Base-by-base conservation (phyloP, 2,888 invertebrate species). In the Acronicta psi region DNA sequence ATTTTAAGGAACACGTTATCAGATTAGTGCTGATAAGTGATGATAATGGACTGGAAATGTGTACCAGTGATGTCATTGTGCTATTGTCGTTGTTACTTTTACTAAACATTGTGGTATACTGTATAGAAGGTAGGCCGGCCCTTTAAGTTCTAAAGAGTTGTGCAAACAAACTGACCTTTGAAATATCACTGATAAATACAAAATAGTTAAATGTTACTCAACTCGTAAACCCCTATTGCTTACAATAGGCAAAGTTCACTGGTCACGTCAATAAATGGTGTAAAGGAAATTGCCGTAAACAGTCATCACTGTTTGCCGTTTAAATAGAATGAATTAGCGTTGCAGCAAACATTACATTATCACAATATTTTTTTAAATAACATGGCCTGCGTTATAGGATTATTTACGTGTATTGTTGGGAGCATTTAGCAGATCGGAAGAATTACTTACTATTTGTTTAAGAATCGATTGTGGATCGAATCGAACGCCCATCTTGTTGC, bases 21-120 rank as follows among this genome's bases (percentile, higher is more conserved):
- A 74, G 71, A 69, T 76, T 66, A 74, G 20, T 53, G 9, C 16
- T 59, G 73, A 77, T 74, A 74, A 31, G 34, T 40, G 18, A 16
- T 50, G 75, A 76, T 74, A 74, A 57, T 57, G 46, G 38, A 36
- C 51, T 67, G 59, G 60, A 77, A 74, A 74, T 64, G 56, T 68
- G 53, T 43, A 37, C 40, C 3, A 40, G 41, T 77, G 74, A 74
- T 77, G 71, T 74, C 75, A 74, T 59, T 16, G 31, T 47, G 38
- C 20, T 46, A 49, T 41, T 51, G 25, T 37, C 8, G 66, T 34
- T 8, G 51, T 47, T 16, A 23, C 20, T 34, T 20, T 16, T 4
- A 18, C n/a, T 34, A 10, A 2, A 14, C 6, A 18, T 17, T 13
- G 11, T 25, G 17, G 29, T 1, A n/a, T n/a, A n/a, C n/a, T n/a